Evolutionary conservation across 2,888 invertebrate genomes (phyloP).

Genomic region (Orchestes rusci): DNA sequence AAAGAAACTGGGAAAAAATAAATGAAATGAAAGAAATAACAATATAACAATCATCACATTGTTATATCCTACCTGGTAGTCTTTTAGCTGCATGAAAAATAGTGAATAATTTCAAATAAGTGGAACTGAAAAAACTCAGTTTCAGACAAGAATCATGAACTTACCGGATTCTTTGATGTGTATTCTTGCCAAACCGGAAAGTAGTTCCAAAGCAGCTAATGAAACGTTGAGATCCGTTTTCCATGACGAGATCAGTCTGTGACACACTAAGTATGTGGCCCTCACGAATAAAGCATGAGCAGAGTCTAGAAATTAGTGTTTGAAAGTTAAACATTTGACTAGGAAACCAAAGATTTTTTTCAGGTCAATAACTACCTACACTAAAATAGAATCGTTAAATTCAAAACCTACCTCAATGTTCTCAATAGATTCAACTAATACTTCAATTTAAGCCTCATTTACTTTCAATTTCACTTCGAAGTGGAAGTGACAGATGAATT

Average conservation of each 20-base stretch:
- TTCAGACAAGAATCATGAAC: slow-evolving; percentile 23
- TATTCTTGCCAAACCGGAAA: slow-evolving; percentile 85
- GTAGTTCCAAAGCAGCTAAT: slow-evolving; percentile 83
- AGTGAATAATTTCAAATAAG: not conserved
- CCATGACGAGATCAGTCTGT: slow-evolving; percentile 92
- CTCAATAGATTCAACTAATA: too few relatives aligned
- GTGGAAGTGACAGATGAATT: too few relatives aligned
- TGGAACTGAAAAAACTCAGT: not conserved
- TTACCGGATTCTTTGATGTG: slow-evolving; percentile 82
- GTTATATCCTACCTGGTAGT: slow-evolving; percentile 44
- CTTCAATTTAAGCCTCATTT: too few relatives aligned
- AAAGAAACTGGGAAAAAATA: too few relatives aligned
- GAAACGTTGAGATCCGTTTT: slow-evolving; percentile 92
- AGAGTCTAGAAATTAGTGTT: slow-evolving; percentile 55
- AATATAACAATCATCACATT: not conserved
- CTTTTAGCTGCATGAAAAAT: slow-evolving; percentile 46
- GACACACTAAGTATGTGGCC: slow-evolving; percentile 90
- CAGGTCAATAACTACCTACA: slow-evolving; percentile 29
- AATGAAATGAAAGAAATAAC: not conserved
- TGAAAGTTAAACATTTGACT: slow-evolving; percentile 1
- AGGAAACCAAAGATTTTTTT: not conserved
- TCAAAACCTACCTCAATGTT: too few relatives aligned
- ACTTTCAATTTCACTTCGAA: too few relatives aligned
- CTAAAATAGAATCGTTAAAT: slow-evolving; percentile 25
- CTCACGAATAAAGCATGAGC: slow-evolving; percentile 85